Evolutionary conservation across 2,888 invertebrate genomes (phyloP).

Genomic region (Lamellibrachia columna): DNA sequence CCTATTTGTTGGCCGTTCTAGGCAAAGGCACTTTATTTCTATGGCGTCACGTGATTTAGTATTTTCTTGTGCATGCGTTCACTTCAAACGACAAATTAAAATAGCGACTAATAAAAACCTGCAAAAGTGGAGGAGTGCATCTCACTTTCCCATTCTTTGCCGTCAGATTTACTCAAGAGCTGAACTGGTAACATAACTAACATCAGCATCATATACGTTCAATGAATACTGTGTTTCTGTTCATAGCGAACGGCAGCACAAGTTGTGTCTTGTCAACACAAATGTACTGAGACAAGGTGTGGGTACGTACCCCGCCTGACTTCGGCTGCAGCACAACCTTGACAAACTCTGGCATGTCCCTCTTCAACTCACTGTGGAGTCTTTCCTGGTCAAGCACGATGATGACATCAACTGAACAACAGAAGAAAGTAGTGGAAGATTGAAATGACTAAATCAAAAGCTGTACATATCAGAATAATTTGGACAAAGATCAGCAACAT

Average conservation of each 20-base stretch:
- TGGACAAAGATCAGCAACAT: no score
- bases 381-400: constrained; percentile 96
- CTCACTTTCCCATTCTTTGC: no score
- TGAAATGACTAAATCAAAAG: background rate
- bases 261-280: background rate
- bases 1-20: background rate
- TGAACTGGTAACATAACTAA: no score
- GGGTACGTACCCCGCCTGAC: constrained; percentile 85
- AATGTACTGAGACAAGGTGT: background rate
- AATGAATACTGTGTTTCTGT: background rate
- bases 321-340: constrained; percentile 92
- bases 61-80: background rate
- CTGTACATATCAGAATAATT: background rate
- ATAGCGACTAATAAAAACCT: no score
- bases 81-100: background rate
- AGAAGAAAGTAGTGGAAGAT: background rate
- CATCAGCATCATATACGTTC: background rate
- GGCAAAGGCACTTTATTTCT: background rate
- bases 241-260: background rate
- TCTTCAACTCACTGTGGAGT: constrained; percentile 89
- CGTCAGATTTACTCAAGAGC: no score
- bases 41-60: background rate
- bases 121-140: no score
- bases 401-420: constrained; percentile 79
- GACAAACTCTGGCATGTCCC: constrained; percentile 93